Percentiles rank a stretch among this genome's conserved stretches.
Evolutionary conservation across 2,888 invertebrate genomes (phyloP).

Genomic region (Ectemnius continuus): DNA sequence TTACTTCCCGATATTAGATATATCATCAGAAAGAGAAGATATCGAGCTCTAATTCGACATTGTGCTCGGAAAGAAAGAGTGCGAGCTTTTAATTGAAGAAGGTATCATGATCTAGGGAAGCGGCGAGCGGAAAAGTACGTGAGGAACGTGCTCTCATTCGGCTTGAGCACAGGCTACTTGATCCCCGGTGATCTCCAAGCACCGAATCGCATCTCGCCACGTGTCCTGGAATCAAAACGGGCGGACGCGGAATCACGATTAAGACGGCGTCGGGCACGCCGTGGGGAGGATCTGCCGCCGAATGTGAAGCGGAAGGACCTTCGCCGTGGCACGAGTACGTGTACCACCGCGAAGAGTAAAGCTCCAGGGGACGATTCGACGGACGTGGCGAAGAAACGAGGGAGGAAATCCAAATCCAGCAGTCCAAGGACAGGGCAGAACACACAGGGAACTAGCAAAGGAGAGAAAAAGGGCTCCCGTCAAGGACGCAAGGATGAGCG

Average conservation of each 20-base stretch:
- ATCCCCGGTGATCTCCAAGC: constrained; percentile 63
- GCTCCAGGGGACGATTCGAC: constrained; percentile 3
- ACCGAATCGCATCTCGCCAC: constrained; percentile 61
- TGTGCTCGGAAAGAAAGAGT: too few species aligned
- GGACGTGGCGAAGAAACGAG: constrained; percentile 17
- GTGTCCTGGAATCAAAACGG: constrained; percentile 28
- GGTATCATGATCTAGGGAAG: constrained; percentile 56
- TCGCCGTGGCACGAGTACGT: constrained; percentile 27
- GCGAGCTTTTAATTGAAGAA: constrained; percentile 5
- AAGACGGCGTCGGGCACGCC: constrained; percentile 39
- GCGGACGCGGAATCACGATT: constrained; percentile 32
- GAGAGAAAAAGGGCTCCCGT: neutral
- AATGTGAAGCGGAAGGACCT: constrained; percentile 18
- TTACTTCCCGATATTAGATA: neutral
- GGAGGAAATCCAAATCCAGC: neutral
- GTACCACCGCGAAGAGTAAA: constrained; percentile 1
- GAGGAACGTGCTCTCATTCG: constrained; percentile 65
- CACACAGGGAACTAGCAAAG: neutral
- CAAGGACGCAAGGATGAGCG: neutral
- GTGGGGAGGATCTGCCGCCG: constrained; percentile 20
- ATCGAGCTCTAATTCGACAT: too few species aligned
- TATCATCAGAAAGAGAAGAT: too few species aligned
- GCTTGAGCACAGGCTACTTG: constrained; percentile 67
- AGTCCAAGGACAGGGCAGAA: neutral
- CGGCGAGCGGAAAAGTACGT: constrained; percentile 65